Base-by-base conservation (phyloP, 2,797 vertebrate genomes). In the Rhynchonycteris naso region DNA sequence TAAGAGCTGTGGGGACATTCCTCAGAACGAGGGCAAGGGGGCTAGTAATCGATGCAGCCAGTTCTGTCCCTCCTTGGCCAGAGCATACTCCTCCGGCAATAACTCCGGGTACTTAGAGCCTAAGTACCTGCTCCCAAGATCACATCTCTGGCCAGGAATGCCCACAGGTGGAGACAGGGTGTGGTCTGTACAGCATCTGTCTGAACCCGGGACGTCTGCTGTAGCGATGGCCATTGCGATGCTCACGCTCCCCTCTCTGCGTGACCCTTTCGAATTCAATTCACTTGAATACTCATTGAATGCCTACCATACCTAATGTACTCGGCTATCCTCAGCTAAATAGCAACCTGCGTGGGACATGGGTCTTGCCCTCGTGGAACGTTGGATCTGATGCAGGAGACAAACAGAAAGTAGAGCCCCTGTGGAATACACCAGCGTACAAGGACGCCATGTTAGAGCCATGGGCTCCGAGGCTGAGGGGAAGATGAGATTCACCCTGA, bases 401-500 rank as follows among this genome's bases (percentile, higher is more conserved):
- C 18, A 66, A 54, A 26, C 14, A 74, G 35, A 90, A 71, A 87
- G 75, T 54, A 61, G 84, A 88, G 19, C 50, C 54, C 76, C 54
- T 28, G 6, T 18, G 50, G 63, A 79, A 30, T 38, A 59, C 58
- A 83, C n/a, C 81, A 86, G 59, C 2, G 19, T 4, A 75, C 33
- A 84, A 84, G 21, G 18, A 19, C 28, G 19, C 28, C 26, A 1
- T 22, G 10, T 50, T 14, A 74, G 43, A 87, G 30, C 14, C 76
- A 72, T 33, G 66, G 28, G 54, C 78, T 84, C 5, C 30, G 19
- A 90, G 65, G 65, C 38, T 33, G 56, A 43, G 8, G 26, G 35
- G 16, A 72, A 69, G 56, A 94, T 14, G 50, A 90, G 58, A 83
- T 66, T 85, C 74, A 59, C 78, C 91, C 59, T 87, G 66, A 92